Base-by-base conservation (phyloP, 23 tunicate species). In the Trididemnum miniatum region DNA sequence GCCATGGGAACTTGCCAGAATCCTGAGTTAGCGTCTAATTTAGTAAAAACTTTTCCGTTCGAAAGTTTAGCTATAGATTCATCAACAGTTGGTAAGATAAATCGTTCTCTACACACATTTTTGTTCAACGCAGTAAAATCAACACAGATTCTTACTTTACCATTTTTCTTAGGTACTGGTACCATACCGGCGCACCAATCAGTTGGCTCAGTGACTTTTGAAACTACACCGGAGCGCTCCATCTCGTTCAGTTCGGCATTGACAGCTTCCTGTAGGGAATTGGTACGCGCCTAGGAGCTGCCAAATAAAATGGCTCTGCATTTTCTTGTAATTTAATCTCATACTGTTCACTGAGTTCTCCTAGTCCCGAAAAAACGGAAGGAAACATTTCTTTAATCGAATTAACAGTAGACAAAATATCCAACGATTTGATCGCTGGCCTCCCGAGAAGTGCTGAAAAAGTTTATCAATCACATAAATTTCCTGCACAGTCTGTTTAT, bases 101-200 rank as follows among this genome's bases (percentile, higher is more conserved):
- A 23, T 31, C 20, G 22, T 57, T 77, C 82, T 24, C 44, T 79
- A 34, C 34, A 57, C 34, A 36, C 26, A 31, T 34, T 31, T 35
- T 74, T 32, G 33, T 83, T 83, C 9, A 83, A 36, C 20, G 26
- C 25, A 2, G 87, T 83, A 36, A 20, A 83, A 59, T 75, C 87
- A 25, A 79, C 89, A 40, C 84, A 79, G 18, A 85, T 77, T 78
- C 77, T 65, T 15, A 85, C 77, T 24, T 79, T 78, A 2, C 77
- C 84, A 27, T 65, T 65, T 27, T 31, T 30, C 34, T 86, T 86
- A 23, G 79, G 84, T 33, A 86, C 90, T 35, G 65, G 65, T 22
- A 79, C 90, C 64, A 86, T 86, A 4, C 65, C 78, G n/a, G 78
- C n/a, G 33, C 86, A 82, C 86, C 86, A 82, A 3, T 67, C 65